These are phyloP conservation scores for Lethocerus indicus DNA, from an alignment of 1,140 invertebrate species.

Conservation along the genomic window DNA sequence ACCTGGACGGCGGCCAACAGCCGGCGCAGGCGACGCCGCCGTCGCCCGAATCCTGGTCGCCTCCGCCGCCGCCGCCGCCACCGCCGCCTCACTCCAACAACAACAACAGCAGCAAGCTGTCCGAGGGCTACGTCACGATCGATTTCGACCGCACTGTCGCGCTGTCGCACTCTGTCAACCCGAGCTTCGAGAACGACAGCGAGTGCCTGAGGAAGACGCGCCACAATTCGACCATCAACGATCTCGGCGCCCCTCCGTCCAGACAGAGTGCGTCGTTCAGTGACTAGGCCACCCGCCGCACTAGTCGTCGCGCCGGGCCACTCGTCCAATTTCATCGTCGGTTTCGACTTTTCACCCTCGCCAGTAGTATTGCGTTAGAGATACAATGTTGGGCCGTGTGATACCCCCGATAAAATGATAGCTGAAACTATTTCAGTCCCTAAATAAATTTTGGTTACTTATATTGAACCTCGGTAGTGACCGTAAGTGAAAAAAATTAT, in stretches of 20 bases:
- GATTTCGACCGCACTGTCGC: constrained; percentile 86
- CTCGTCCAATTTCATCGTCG: no score
- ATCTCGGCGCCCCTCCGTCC: constrained; percentile 19
- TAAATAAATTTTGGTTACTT: no score
- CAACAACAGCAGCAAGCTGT: constrained; percentile 26
- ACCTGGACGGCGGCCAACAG: constrained; percentile 35
- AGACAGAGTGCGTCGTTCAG: constrained; percentile 8
- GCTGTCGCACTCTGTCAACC: constrained; percentile 39
- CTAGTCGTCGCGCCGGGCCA: no score
- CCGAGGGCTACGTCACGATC: constrained; percentile 76
- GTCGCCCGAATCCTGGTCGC: constrained; percentile 18
- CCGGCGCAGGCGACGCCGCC: no score
- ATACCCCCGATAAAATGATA: no score
- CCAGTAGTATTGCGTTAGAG: no score
- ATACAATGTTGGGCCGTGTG: no score
- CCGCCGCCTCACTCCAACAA: no score
- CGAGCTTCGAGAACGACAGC: constrained; percentile 32
- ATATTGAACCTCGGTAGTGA: no score
- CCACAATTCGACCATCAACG: constrained; percentile 41
- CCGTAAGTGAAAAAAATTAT: no score
- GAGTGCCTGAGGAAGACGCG: constrained; percentile 43
- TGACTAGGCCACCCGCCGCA: constrained; percentile 2
- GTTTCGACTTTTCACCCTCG: no score
- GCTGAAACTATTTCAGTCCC: no score
- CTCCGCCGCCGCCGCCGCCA: constrained; percentile 9